Conservation (phyloP, 2,113 vertebrate species). For the Pteruthius melanotis region DNA sequence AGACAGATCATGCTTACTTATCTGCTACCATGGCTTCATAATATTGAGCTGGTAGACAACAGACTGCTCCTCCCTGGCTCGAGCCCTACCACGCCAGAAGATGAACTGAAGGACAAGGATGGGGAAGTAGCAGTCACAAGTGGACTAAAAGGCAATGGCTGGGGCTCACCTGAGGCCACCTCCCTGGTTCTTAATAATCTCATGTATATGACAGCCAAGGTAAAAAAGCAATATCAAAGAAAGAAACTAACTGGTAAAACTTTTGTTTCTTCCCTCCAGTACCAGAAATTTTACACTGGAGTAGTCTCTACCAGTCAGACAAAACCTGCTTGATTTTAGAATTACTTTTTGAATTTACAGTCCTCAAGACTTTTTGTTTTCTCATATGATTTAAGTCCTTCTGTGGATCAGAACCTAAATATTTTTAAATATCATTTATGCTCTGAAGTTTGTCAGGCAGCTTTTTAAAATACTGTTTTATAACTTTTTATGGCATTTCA, state of each 20-base stretch:
- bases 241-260: not conserved
- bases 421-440: not conserved
- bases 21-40: constrained; percentile 94
- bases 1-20: constrained; percentile 98
- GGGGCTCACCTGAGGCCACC: constrained; percentile 95
- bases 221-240: constrained; percentile 55
- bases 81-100: constrained; percentile 92
- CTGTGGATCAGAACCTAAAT: not conserved
- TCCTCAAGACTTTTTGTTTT: not conserved
- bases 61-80: constrained; percentile 91
- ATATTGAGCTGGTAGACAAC: constrained; percentile 94
- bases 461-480: not conserved
- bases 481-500: not conserved
- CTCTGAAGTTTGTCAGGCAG: not conserved
- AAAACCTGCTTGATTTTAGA: not conserved
- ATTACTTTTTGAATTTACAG: not conserved
- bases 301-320: not conserved
- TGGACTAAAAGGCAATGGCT: constrained; percentile 91
- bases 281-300: not conserved
- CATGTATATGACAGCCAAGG: constrained; percentile 99
- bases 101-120: constrained; percentile 79
- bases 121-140: constrained; percentile 71
- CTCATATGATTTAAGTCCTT: not conserved
- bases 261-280: not conserved
- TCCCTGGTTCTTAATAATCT: constrained; percentile 97